phyloP scores from a whole-genome alignment of 2,888 invertebrate genomes.

The Congeria kusceri region DNA sequence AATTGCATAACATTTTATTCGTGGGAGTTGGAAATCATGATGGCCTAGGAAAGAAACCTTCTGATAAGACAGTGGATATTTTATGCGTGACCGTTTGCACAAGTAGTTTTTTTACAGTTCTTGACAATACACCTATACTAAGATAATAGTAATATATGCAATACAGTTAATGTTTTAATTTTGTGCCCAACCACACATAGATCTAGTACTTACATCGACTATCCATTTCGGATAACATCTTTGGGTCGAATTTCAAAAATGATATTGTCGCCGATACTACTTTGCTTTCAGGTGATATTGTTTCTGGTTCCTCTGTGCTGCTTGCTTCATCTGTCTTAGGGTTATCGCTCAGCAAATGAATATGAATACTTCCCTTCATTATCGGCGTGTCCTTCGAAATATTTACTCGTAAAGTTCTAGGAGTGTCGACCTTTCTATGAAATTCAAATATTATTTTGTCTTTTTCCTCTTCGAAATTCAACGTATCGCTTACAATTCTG shows the following conservation, averaged over 20 bases:
- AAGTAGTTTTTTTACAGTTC: too few relatives aligned
- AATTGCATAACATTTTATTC: too few relatives aligned
- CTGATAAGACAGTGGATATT: too few relatives aligned
- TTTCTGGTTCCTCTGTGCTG: too few relatives aligned
- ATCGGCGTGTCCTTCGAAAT: not conserved
- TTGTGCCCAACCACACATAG: not conserved
- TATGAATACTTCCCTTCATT: not conserved
- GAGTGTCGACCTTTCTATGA: constrained; percentile 39
- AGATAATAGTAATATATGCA: too few relatives aligned
- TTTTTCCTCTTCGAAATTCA: constrained; percentile 4
- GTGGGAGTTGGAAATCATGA: too few relatives aligned
- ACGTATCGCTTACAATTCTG: constrained; percentile 3
- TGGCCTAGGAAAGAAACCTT: too few relatives aligned
- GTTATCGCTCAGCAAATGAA: too few relatives aligned
- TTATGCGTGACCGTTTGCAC: too few relatives aligned
- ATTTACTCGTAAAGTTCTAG: constrained; percentile 1
- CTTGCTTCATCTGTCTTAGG: not conserved
- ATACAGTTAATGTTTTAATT: too few relatives aligned
- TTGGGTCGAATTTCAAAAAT: constrained; percentile 29
- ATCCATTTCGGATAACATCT: constrained; percentile 37
- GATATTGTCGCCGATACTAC: constrained; percentile 17
- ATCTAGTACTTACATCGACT: constrained; percentile 35
- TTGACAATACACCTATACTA: too few relatives aligned
- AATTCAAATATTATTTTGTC: constrained; percentile 22
- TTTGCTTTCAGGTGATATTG: not conserved